Conservation (phyloP, 2,113 vertebrate genomes). For the Tricholaema leucomelas region DNA sequence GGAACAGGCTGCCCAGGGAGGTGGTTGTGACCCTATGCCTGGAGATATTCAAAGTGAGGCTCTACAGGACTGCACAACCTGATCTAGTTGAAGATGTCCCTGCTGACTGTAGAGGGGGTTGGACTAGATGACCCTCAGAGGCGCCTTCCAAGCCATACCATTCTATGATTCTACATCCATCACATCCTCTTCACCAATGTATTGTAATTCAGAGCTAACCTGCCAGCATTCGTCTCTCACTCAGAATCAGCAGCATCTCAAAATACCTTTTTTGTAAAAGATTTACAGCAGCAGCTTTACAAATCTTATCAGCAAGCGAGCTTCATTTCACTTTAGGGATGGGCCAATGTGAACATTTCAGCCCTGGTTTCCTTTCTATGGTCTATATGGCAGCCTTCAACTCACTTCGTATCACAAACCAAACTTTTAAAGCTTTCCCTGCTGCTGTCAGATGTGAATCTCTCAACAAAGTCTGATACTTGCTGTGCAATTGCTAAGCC, state of each 20-base stretch:
- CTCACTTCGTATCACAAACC: background rate
- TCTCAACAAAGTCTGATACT: background rate
- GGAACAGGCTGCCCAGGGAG: too few species aligned
- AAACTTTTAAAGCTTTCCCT: background rate
- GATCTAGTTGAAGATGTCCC: too few species aligned
- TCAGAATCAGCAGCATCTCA: background rate
- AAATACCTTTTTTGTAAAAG: background rate
- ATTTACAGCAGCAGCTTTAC: background rate
- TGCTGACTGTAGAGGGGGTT: too few species aligned
- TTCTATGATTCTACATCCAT: background rate
- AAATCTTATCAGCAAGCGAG: background rate
- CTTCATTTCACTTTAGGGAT: background rate
- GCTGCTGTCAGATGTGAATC: background rate
- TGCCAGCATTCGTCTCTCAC: background rate
- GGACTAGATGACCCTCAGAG: too few species aligned
- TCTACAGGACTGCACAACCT: too few species aligned
- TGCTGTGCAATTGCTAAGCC: background rate
- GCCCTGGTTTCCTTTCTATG: background rate
- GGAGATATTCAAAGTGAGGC: too few species aligned
- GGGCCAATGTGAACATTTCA: fast-evolving
- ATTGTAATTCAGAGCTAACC: background rate
- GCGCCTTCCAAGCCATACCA: too few species aligned
- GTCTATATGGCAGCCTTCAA: background rate
- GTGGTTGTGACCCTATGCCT: too few species aligned
- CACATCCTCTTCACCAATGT: background rate